phyloP scores from a whole-genome alignment of 2,888 invertebrate genomes.

The Sesia apiformis region DNA sequence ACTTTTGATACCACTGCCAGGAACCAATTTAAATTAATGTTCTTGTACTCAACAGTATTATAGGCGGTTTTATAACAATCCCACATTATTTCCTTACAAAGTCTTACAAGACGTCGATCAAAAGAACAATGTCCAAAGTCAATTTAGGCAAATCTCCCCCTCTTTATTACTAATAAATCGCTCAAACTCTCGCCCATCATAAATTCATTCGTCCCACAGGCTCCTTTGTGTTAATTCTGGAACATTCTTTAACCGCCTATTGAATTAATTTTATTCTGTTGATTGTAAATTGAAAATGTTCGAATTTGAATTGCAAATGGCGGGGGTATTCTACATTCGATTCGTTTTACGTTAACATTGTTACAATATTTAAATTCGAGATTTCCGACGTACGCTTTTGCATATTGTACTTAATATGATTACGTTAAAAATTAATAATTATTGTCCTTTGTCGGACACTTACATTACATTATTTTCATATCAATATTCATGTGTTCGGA shows the following conservation, averaged over 20 bases:
- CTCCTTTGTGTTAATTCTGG: slow-evolving; percentile 32
- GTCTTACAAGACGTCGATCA: background rate
- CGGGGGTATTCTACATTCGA: slow-evolving; percentile 12
- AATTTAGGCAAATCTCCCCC: background rate
- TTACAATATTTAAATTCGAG: slow-evolving; percentile 6
- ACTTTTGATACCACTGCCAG: no score
- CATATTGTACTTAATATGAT: no score
- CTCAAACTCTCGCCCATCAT: slow-evolving; percentile 24
- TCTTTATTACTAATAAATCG: slow-evolving; percentile 6
- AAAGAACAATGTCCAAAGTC: background rate
- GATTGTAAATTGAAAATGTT: slow-evolving; percentile 62
- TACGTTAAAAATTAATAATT: no score
- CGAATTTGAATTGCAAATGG: slow-evolving; percentile 57
- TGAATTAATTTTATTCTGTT: slow-evolving; percentile 64
- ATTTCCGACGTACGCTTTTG: background rate
- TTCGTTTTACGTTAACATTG: slow-evolving; percentile 24
- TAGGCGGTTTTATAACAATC: no score
- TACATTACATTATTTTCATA: no score
- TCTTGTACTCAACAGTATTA: no score
- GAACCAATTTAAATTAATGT: no score
- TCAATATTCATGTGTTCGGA: no score
- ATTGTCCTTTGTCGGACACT: no score
- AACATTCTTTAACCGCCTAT: slow-evolving; percentile 45
- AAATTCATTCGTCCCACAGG: slow-evolving; percentile 30
- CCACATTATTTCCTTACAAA: background rate